A percentile compares a stretch with the other conserved stretches of the same genome.
Evolutionary conservation across 2,113 vertebrate species (phyloP).

Genomic region (Urocolius indicus): DNA sequence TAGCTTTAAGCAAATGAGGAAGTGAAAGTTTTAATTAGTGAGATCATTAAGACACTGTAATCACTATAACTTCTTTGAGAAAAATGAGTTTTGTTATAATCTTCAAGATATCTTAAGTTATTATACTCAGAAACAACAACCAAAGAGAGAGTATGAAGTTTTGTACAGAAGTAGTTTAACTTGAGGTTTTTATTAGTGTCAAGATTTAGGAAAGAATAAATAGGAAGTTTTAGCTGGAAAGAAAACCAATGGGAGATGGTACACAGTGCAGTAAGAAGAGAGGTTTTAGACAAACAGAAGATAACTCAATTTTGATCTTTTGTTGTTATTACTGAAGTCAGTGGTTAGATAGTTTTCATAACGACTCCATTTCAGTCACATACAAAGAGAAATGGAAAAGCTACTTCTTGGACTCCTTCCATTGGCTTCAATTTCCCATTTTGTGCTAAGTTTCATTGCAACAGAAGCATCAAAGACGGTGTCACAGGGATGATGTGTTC

Average conservation of each 20-base stretch:
- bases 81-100: not conserved
- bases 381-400: not conserved
- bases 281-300: not conserved
- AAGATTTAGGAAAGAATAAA: not conserved
- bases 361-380: not conserved
- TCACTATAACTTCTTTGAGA: not conserved
- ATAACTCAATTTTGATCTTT: not conserved
- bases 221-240: not conserved
- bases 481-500: fast-evolving
- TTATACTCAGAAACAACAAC: not conserved
- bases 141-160: not conserved
- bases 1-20: not conserved
- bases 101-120: not conserved
- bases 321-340: not conserved
- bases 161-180: not conserved
- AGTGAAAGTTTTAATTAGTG: not conserved
- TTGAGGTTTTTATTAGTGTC: not conserved
- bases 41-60: not conserved
- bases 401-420: not conserved
- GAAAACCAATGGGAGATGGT: not conserved
- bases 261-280: fast-evolving
- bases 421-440: not conserved
- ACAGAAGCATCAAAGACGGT: not conserved
- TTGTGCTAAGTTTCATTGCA: not conserved
- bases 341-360: not conserved